These are phyloP conservation scores for Eupithecia abbreviata DNA, from an alignment of 2,888 invertebrate species.

Conservation along the genomic window DNA sequence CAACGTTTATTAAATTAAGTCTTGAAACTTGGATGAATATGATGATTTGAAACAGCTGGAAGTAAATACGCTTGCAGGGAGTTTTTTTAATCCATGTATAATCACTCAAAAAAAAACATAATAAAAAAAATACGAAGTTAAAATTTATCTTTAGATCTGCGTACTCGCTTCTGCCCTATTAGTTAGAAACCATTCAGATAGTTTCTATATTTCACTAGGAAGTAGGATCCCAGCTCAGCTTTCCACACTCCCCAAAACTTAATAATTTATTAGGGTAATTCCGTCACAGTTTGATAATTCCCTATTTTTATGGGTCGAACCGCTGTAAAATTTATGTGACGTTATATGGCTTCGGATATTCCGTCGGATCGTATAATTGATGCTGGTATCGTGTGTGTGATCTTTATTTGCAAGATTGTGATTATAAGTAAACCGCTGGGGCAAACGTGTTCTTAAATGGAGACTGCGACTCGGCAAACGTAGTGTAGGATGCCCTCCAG, in stretches of 20 bases:
- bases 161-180: too few relatives aligned
- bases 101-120: too few relatives aligned
- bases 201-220: neutral
- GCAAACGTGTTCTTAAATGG: too few relatives aligned
- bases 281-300: conserved; percentile 65
- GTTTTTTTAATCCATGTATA: too few relatives aligned
- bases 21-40: neutral
- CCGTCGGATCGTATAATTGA: conserved; percentile 60
- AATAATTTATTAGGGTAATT: conserved; percentile 66
- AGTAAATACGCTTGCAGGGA: too few relatives aligned
- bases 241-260: conserved; percentile 50
- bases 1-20: neutral
- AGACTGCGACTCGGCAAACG: too few relatives aligned
- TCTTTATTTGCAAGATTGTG: neutral
- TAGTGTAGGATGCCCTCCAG: too few relatives aligned
- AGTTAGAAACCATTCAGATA: neutral
- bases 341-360: conserved; percentile 52
- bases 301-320: conserved; percentile 62
- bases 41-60: neutral
- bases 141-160: too few relatives aligned
- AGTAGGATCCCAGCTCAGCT: conserved; percentile 41
- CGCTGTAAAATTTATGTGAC: conserved; percentile 64
- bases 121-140: too few relatives aligned
- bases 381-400: conserved; percentile 46
- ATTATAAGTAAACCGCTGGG: neutral